These are phyloP conservation scores for Carettochelys insculpta DNA, from an alignment of 2,113 vertebrate species.

Conservation along the genomic window DNA sequence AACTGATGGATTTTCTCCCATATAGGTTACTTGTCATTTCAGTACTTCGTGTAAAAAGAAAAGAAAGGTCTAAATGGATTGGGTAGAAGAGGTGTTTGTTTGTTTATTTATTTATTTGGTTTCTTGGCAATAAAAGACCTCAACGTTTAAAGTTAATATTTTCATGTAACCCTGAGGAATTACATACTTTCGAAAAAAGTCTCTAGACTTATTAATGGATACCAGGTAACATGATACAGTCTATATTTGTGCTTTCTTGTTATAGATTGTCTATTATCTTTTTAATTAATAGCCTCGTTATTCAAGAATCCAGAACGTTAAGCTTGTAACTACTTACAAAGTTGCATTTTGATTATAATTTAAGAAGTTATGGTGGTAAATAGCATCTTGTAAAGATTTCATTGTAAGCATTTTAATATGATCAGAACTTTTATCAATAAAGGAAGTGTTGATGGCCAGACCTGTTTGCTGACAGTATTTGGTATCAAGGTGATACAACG, in stretches of 20 bases:
- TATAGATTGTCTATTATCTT: neutral
- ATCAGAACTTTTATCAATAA: neutral
- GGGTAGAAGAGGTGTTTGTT: neutral
- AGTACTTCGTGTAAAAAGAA: neutral
- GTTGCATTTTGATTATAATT: neutral
- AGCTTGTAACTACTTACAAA: neutral
- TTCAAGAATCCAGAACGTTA: neutral
- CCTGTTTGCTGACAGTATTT: accelerated
- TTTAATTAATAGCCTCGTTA: neutral
- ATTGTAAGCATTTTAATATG: neutral
- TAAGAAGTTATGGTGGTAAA: neutral
- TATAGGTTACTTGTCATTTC: neutral
- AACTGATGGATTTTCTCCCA: neutral
- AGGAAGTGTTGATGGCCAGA: neutral
- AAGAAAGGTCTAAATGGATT: neutral
- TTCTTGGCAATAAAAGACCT: neutral
- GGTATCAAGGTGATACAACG: neutral
- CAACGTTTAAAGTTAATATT: neutral
- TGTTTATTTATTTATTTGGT: too few species aligned
- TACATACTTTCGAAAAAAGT: neutral
- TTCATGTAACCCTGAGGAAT: neutral
- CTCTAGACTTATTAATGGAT: neutral
- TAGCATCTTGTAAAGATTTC: neutral
- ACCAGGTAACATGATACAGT: neutral
- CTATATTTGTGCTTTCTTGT: neutral